Percentiles rank a stretch among this genome's conserved stretches.
Conservation (phyloP, 2,113 vertebrate species). For the Amblyopsis rosae region DNA sequence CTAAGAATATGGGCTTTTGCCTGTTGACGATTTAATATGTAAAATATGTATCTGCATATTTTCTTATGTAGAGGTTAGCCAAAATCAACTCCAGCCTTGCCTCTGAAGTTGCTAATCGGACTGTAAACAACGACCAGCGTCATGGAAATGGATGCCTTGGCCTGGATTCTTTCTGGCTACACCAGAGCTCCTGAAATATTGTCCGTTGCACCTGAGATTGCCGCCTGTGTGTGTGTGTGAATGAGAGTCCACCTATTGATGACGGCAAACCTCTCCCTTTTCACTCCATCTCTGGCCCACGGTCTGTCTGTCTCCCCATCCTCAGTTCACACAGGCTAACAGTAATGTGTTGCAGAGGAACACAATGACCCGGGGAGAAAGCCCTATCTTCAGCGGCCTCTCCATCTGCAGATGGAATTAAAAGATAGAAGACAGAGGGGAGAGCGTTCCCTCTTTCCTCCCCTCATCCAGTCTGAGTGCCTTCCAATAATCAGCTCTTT, state of each 20-base stretch:
- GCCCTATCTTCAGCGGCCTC: conserved; percentile 54
- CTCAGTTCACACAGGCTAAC: conserved; percentile 46
- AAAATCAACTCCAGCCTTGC: too few species aligned
- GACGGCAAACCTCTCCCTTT: neutral
- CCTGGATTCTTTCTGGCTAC: too few species aligned
- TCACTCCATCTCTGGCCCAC: conserved; percentile 4
- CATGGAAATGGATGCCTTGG: too few species aligned
- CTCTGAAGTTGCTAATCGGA: too few species aligned
- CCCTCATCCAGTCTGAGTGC: conserved; percentile 55
- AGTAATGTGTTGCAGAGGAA: conserved; percentile 67
- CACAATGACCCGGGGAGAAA: conserved; percentile 54
- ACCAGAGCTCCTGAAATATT: too few species aligned
- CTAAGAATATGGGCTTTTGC: too few species aligned
- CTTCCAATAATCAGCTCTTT: conserved; percentile 71
- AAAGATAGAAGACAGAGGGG: conserved; percentile 57
- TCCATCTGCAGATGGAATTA: conserved; percentile 64
- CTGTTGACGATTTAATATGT: too few species aligned
- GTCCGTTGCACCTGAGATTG: too few species aligned
- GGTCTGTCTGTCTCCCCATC: conserved; percentile 1
- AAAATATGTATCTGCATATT: too few species aligned
- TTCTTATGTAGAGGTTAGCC: too few species aligned
- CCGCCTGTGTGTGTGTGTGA: too few species aligned
- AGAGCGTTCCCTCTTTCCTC: neutral
- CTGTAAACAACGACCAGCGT: too few species aligned
- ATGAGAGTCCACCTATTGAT: neutral